Base-by-base conservation (phyloP, 2,113 vertebrate species). In the Apodemus sylvaticus region DNA sequence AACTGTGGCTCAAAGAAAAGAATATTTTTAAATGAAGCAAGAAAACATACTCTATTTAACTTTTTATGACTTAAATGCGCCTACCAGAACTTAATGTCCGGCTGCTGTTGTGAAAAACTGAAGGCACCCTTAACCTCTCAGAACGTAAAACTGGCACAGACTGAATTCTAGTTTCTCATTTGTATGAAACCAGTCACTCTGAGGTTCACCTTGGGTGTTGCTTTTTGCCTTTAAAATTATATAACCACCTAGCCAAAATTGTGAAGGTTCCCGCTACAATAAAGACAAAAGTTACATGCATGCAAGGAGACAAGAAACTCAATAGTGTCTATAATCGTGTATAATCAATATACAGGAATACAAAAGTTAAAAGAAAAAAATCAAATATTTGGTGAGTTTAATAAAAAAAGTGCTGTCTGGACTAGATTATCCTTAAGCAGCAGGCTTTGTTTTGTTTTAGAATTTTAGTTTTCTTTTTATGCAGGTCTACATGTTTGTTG, bases 221-320 rank as follows among this genome's bases (percentile, higher is more conserved):
- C 91, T 88, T 95, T 95, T 95, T 93, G 60, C 97, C 39, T 0
- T 58, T 92, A 58, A 95, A 97, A 95, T 91, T 93, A 79, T 93
- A 42, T 64, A 36, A 0, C 87, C 93, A 83, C 2, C 16, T 93
- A 97, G 89, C 36, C n/a, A 76, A 91, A 24, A 70, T 14, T 68
- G 82, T 86, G 48, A 95, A 83, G 96, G 93, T 55, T 76, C 79
- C 5, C 77, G 58, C 60, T 74, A n/a, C 19, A 88, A 48, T 62
- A 39, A 39, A 70, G 53, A 39, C 36, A 53, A 48, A 68, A n/a
- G 45, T 10, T 53, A 53, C 14, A 70, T 11, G 20, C 3, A 14
- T 26, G 17, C 64, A 71, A n/a, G 13, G 29, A 55, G 71, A 42
- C 81, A 64, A 85, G 6, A 29, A 45, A 45, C 39, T 64, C 5